Percentiles rank a stretch among this genome's conserved stretches.
These are phyloP conservation scores for Lycaena phlaeas DNA, from an alignment of 2,888 invertebrate species.

Conservation along the genomic window DNA sequence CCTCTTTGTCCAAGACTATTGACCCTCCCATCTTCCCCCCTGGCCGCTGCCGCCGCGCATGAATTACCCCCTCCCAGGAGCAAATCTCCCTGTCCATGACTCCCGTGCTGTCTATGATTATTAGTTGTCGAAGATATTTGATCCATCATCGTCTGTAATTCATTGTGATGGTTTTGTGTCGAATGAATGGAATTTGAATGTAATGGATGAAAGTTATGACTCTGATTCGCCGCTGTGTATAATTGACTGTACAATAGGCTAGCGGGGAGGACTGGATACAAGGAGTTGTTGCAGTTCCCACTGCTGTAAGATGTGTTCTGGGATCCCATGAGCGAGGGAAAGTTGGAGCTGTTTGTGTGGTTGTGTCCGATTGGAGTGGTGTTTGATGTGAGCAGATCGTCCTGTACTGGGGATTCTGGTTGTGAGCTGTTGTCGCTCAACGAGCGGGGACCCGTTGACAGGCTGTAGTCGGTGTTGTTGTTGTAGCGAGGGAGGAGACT, in stretches of 20 bases:
- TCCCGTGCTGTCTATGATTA: slow-evolving; percentile 62
- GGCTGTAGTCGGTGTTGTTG: slow-evolving; percentile 77
- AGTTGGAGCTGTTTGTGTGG: slow-evolving; percentile 75
- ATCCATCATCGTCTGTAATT: slow-evolving; percentile 83
- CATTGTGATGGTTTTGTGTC: slow-evolving; percentile 77
- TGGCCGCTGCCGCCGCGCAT: slow-evolving; percentile 71
- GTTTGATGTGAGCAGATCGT: slow-evolving; percentile 79
- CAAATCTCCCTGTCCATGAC: slow-evolving; percentile 54
- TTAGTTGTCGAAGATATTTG: slow-evolving; percentile 79
- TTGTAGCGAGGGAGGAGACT: slow-evolving; percentile 80
- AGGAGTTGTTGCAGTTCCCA: slow-evolving; percentile 79
- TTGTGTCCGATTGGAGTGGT: slow-evolving; percentile 75
- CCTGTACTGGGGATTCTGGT: slow-evolving; percentile 87
- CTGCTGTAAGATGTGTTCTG: slow-evolving; percentile 74
- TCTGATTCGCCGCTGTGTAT: slow-evolving; percentile 84
- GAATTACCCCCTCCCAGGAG: slow-evolving; percentile 72
- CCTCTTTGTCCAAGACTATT: slow-evolving; percentile 70
- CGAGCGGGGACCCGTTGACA: slow-evolving; percentile 80
- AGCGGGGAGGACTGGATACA: slow-evolving; percentile 85
- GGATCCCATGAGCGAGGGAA: slow-evolving; percentile 76
- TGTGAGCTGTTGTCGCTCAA: slow-evolving; percentile 87
- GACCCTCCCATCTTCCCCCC: slow-evolving; percentile 73
- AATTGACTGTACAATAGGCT: slow-evolving; percentile 88
- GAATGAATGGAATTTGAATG: slow-evolving; percentile 78
- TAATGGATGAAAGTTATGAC: slow-evolving; percentile 80